Conservation (phyloP, 1,140 invertebrate genomes). For the Arctopsyche grandis region DNA sequence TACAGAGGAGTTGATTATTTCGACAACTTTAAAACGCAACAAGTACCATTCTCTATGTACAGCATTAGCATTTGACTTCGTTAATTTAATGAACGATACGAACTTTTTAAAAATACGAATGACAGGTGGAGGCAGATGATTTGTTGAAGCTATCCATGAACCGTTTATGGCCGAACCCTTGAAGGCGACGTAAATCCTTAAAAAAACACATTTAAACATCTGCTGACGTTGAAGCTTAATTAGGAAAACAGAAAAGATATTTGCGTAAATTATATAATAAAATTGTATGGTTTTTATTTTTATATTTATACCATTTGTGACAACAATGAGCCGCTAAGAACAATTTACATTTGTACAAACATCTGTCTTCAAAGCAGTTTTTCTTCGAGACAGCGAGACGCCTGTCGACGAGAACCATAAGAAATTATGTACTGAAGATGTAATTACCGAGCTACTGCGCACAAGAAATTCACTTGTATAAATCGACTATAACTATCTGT, state of each 20-base stretch:
- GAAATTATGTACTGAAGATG: slow-evolving; percentile 6
- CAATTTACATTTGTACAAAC: too few relatives aligned
- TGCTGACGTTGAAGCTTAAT: background rate
- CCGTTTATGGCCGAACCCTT: background rate
- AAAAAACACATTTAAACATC: slow-evolving; percentile 11
- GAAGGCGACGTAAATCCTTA: background rate
- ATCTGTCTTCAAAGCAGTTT: too few relatives aligned
- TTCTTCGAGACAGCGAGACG: background rate
- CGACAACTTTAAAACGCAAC: too few relatives aligned
- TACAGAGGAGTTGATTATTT: too few relatives aligned
- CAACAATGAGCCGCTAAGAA: too few relatives aligned
- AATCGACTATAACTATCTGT: slow-evolving; percentile 20
- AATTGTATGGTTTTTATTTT: too few relatives aligned
- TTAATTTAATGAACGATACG: background rate
- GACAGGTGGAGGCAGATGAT: slow-evolving; percentile 33
- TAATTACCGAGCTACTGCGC: slow-evolving; percentile 8
- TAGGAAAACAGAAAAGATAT: background rate
- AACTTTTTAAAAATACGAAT: background rate
- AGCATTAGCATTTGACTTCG: background rate
- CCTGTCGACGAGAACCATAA: background rate
- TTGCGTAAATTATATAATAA: background rate
- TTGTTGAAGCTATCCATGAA: slow-evolving; percentile 12
- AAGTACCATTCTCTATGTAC: too few relatives aligned
- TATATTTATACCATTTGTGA: too few relatives aligned
- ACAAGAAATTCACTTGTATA: slow-evolving; percentile 19